phyloP scores from a whole-genome alignment of 2,113 vertebrate species.

The Meriones unguiculatus region DNA sequence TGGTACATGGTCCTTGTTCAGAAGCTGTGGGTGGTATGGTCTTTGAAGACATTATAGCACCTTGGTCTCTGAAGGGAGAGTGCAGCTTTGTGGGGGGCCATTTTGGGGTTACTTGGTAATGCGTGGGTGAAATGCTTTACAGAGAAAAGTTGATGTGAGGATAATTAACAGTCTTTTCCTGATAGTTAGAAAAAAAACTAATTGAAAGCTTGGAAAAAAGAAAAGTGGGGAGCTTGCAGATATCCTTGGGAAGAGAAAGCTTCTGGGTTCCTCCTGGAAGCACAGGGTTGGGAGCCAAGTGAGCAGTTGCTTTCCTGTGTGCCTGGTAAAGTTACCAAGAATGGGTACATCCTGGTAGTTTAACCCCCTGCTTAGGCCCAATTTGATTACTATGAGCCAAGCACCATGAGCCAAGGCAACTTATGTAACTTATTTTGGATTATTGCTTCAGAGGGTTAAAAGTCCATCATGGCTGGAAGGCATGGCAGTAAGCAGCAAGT shows the following conservation, averaged over 20 bases:
- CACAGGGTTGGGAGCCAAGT: neutral
- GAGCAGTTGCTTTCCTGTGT: neutral
- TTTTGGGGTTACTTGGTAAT: neutral
- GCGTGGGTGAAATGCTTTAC: neutral
- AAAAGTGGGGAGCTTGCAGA: neutral
- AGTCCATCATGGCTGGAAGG: neutral
- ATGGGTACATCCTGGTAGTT: neutral
- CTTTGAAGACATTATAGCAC: neutral
- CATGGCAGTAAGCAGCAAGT: too few relatives aligned
- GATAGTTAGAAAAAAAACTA: constrained; percentile 7
- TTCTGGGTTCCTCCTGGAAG: neutral
- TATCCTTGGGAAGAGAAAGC: neutral
- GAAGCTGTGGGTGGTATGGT: neutral
- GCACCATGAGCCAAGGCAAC: neutral
- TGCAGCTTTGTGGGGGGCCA: neutral
- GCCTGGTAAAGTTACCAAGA: neutral
- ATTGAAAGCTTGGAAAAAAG: neutral
- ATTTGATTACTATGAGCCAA: neutral
- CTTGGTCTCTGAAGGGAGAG: neutral
- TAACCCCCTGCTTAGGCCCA: neutral
- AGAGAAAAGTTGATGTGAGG: neutral
- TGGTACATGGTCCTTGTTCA: neutral
- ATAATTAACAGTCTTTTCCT: neutral
- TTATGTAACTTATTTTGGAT: neutral
- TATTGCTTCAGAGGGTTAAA: neutral